Base-by-base conservation (phyloP, 2,113 vertebrate species). In the Cryptomyrus ogoouensis region DNA sequence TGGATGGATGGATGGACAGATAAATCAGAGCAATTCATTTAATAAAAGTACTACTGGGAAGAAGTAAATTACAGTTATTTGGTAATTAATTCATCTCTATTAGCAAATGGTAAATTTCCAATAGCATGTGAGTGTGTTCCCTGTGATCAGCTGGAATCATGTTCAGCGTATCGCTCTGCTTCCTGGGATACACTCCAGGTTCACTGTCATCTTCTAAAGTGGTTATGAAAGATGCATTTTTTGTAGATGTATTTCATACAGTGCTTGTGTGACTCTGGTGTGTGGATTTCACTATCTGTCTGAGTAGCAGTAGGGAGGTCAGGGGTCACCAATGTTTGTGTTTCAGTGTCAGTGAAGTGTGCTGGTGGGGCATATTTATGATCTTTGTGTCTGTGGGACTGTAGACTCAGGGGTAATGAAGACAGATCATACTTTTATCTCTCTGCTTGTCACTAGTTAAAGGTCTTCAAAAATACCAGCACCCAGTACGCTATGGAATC, bases 291-390 rank as follows among this genome's bases (percentile, higher is more conserved):
- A 0, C 35, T 0, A 21, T 31, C 42, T 3, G 89, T 1, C 9
- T 1, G 83, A 95, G 95, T 95, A 96, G 95, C 95, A 95, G 93
- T 39, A 87, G 94, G 92, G 91, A 92, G 95, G 95, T 96, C 95
- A 95, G 93, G 93, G 96, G 96, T 96, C 92, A 96, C 93, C 92
- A 94, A 94, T 96, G 96, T 96, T 96, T 96, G 95, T 96, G 95
- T 96, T 96, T 95, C 94, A 93, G 94, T 96, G 95, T 96, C 96
- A 96, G 95, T 93, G 94, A 94, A 96, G 96, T 96, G 96, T 96
- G 95, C 94, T 96, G 91, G 92, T 93, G 94, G 93, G 93, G 91
- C 94, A 96, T 95, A 96, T 96, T 96, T 96, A 96, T 96, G 96
- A 95, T 95, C 94, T 94, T 94, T 94, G 95, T 95, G 95, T 95